Evolutionary conservation across 2,888 invertebrate genomes (phyloP).

Genomic region (Plagodis pulveraria): DNA sequence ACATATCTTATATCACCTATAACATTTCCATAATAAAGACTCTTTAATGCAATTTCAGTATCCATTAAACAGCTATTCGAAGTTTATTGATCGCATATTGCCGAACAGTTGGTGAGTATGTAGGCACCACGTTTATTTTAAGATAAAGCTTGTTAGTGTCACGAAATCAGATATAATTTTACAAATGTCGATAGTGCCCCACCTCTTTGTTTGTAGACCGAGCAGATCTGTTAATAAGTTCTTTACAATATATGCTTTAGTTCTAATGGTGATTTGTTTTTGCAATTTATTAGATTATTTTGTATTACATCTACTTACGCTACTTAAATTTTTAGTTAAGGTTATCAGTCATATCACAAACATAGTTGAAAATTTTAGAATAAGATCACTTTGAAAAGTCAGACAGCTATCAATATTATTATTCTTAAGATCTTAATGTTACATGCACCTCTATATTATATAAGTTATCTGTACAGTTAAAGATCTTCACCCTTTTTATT

Average conservation of each 20-base stretch:
- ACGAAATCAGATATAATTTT: conserved; percentile 34
- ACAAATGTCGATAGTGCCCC: conserved; percentile 28
- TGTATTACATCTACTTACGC: too few relatives aligned
- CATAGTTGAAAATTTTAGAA: too few relatives aligned
- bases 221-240: conserved; percentile 33
- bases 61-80: conserved; percentile 33
- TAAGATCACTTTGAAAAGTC: too few relatives aligned
- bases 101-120: conserved; percentile 36
- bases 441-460: too few relatives aligned
- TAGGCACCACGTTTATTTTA: conserved; percentile 31
- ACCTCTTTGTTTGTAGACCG: conserved; percentile 35
- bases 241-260: conserved; percentile 31
- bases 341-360: too few relatives aligned
- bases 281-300: too few relatives aligned
- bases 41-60: conserved; percentile 39
- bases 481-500: too few relatives aligned
- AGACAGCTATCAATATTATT: too few relatives aligned
- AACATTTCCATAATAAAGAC: conserved; percentile 16
- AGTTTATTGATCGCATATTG: conserved; percentile 33
- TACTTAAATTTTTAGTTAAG: too few relatives aligned
- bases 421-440: too few relatives aligned
- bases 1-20: too few relatives aligned
- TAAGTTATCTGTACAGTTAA: too few relatives aligned
- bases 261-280: conserved; percentile 14
- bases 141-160: conserved; percentile 40